Conservation (phyloP, 2,797 vertebrate species). For the Chrosomus eos region DNA sequence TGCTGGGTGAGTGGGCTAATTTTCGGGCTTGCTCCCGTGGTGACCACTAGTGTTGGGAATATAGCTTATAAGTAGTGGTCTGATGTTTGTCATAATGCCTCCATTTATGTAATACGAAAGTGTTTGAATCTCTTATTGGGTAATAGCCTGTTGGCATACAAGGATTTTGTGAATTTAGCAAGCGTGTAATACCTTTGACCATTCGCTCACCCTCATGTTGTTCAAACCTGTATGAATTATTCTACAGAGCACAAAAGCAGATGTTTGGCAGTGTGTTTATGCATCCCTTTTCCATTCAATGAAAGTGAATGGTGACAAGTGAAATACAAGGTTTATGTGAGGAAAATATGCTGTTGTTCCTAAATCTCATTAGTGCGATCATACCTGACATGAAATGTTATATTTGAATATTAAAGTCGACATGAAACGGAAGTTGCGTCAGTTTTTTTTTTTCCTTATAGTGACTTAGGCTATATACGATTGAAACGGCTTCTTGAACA, state of each 20-base stretch:
- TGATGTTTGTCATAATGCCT: neutral
- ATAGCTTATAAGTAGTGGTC: constrained; percentile 10
- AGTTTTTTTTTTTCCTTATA: no score
- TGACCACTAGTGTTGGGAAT: constrained; percentile 19
- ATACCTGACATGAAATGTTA: no score
- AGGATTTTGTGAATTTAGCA: neutral
- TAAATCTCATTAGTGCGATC: neutral
- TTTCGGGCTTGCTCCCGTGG: constrained; percentile 8
- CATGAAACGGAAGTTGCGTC: neutral
- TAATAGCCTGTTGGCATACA: neutral
- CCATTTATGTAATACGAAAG: constrained; percentile 8
- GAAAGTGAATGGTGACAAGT: neutral
- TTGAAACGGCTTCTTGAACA: no score
- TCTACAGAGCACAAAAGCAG: neutral
- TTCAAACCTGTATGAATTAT: neutral
- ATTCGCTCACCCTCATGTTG: neutral
- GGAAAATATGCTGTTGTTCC: neutral
- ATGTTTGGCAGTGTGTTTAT: neutral
- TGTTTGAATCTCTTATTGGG: constrained; percentile 7
- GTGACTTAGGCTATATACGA: no score
- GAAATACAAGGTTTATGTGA: neutral
- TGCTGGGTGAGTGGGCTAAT: constrained; percentile 33
- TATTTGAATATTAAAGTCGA: neutral
- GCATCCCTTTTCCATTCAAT: neutral
- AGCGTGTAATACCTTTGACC: neutral